phyloP scores from a whole-genome alignment of 1,140 invertebrate genomes.

The Trialeurodes vaporariorum region DNA sequence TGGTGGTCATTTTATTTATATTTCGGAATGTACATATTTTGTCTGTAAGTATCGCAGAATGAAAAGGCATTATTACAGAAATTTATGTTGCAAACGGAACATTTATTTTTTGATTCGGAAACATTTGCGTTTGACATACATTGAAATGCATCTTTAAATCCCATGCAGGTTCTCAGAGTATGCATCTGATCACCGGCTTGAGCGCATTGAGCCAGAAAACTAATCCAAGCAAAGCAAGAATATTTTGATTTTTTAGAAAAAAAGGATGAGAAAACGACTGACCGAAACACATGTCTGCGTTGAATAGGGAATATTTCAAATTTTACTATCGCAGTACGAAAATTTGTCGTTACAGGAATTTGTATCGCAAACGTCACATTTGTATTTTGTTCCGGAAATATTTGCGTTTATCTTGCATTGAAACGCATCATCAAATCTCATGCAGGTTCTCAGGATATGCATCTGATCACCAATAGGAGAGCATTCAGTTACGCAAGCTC shows the following conservation, averaged over 20 bases:
- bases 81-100: neutral
- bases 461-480: neutral
- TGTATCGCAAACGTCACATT: neutral
- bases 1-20: slow-evolving; percentile 13
- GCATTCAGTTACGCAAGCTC: neutral
- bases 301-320: no score
- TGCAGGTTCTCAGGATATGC: neutral
- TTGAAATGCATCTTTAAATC: neutral
- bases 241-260: neutral
- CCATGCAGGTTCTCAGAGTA: neutral
- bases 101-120: neutral
- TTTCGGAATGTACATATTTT: neutral
- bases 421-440: neutral
- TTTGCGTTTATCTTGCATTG: neutral
- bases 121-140: neutral
- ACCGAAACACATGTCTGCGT: no score
- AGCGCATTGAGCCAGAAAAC: neutral
- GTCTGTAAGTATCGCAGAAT: no score
- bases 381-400: neutral
- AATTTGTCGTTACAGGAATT: no score
- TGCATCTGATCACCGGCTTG: neutral
- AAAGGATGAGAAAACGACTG: neutral
- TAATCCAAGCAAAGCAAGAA: neutral
- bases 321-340: no score
- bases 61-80: no score